A percentile compares a stretch with the other conserved stretches of the same genome.
Evolutionary conservation across 2,888 invertebrate species (phyloP).

Genomic region (Luperina testacea): DNA sequence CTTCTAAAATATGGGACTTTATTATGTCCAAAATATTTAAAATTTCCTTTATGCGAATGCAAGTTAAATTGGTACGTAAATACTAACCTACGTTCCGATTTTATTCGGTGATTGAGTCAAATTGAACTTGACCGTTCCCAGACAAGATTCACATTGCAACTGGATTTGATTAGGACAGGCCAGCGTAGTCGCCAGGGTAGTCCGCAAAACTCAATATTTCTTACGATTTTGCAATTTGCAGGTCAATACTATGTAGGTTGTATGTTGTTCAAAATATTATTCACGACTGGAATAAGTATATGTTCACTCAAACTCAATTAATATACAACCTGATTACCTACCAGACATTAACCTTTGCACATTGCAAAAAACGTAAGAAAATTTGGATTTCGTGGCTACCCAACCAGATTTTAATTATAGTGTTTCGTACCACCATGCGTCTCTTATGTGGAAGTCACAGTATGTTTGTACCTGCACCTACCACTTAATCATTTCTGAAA

Average conservation of each 20-base stretch:
- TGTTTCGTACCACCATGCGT: conserved; percentile 5
- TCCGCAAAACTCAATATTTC: background rate
- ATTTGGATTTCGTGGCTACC: background rate
- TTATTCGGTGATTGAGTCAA: background rate
- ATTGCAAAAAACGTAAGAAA: background rate
- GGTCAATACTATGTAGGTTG: background rate
- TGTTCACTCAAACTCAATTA: background rate
- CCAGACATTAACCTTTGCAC: background rate
- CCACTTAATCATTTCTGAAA: conserved; percentile 29
- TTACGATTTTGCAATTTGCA: background rate
- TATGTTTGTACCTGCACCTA: conserved; percentile 35
- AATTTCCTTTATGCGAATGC: background rate
- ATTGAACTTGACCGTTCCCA: background rate
- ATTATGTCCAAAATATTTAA: background rate
- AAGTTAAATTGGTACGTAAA: background rate
- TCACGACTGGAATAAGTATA: background rate
- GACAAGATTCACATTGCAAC: background rate
- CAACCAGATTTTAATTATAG: background rate
- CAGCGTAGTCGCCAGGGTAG: background rate
- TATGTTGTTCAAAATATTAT: background rate
- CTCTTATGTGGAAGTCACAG: conserved; percentile 20
- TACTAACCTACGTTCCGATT: background rate
- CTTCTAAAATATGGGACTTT: background rate
- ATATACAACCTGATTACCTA: background rate
- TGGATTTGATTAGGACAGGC: background rate